Evolutionary conservation across 1,140 invertebrate genomes (phyloP), one percentile per base, ranked within the genome.

Genomic region (Drosophila ananassae): DNA sequence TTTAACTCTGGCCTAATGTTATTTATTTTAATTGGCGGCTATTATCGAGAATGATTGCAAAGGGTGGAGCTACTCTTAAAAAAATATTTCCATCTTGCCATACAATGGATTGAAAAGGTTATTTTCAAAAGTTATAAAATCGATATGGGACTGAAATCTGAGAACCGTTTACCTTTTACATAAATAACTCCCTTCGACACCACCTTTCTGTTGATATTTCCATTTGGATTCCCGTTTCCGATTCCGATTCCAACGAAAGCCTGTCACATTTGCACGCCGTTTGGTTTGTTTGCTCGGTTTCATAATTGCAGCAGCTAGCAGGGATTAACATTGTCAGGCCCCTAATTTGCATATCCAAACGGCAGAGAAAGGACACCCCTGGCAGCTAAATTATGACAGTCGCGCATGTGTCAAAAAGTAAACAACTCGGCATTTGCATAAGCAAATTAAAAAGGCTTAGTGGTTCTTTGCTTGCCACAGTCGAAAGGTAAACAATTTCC

Each of bases 391-490:
- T 77, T 77, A 68, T 74, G 71, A 64, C 63, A 60, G 59, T 58
- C 46, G 77, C 77, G 81, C 84, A 84, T 89, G 80, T 90, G 85
- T 85, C 82, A 87, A 87, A 90, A 89, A 89, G 87, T 83, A 90
- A 90, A 90, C 87, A 90, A 73, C 62, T 74, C 68, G 64, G 48
- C 76, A 90, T 90, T 90, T 90, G 87, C 87, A 90, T 90, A 90
- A 68, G 59, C 87, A 87, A 90, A 90, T 90, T 87, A 90, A 90
- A 87, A 90, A 69, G 68, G 83, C 67, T 89, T 76, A 69, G 63
- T 69, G 73, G 39, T 64, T 74, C 72, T 74, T 64, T 74, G 51
- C 48, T 73, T 25, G 48, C 32, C 44, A 17, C 58, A 74, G 68
- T 50, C 57, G 78, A 66, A 69, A 79, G 74, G 73, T 68, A 85